phyloP scores from a whole-genome alignment of 2,888 invertebrate genomes.

The Sicus ferrugineus region DNA sequence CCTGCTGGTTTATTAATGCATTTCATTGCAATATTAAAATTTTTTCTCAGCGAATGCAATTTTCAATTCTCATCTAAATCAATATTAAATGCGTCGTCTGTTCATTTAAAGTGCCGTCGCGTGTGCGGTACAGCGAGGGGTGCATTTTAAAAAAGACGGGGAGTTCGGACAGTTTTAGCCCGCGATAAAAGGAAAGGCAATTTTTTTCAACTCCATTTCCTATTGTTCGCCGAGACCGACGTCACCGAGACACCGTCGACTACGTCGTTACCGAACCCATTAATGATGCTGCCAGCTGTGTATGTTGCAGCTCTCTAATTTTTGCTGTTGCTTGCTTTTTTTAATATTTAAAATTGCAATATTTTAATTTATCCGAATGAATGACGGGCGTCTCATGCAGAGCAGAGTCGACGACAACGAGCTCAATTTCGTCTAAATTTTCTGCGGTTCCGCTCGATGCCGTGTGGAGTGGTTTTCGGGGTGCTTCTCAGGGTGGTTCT shows the following conservation, averaged over 20 bases:
- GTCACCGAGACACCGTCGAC: no score
- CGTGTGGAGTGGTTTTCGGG: background rate
- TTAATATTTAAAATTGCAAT: background rate
- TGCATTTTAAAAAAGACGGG: no score
- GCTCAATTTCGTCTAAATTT: background rate
- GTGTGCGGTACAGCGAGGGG: no score
- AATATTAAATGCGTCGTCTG: slow-evolving; percentile 15
- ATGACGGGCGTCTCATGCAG: background rate
- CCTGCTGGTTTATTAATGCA: no score
- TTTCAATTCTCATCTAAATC: slow-evolving; percentile 9
- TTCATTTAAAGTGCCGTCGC: slow-evolving; percentile 8
- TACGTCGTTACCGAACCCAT: background rate
- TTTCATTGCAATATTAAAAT: no score
- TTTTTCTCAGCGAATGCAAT: no score
- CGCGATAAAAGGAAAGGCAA: background rate
- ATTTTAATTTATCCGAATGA: slow-evolving; percentile 21
- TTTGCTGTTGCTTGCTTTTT: background rate
- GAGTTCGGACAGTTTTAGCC: background rate
- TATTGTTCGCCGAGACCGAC: slow-evolving; percentile 11
- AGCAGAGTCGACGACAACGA: background rate
- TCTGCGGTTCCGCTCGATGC: background rate
- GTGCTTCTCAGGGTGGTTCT: background rate
- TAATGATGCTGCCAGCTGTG: background rate
- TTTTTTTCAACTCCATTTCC: background rate
- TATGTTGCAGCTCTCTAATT: background rate